Percentiles rank a stretch among this genome's conserved stretches.
Conservation (phyloP, 2,888 invertebrate genomes). For the Epiperipatus broadwayi region DNA sequence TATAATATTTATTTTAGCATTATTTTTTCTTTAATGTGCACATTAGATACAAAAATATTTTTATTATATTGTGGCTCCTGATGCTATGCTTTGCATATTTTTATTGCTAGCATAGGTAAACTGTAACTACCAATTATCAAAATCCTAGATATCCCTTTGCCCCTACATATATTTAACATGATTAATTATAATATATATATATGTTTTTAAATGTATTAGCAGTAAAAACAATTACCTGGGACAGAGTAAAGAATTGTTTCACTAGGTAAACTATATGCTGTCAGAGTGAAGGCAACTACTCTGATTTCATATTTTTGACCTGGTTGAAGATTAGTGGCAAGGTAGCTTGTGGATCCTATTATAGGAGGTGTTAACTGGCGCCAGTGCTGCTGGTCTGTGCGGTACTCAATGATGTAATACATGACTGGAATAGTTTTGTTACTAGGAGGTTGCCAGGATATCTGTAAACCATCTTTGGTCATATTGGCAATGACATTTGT, state of each 20-base stretch:
- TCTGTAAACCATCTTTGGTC: slow-evolving; percentile 66
- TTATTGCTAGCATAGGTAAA: too few species aligned
- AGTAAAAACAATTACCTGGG: slow-evolving; percentile 32
- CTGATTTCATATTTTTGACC: slow-evolving; percentile 38
- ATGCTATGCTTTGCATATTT: too few species aligned
- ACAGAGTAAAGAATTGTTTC: slow-evolving; percentile 72
- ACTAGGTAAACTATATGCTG: slow-evolving; percentile 57
- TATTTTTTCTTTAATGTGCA: too few species aligned
- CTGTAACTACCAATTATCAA: too few species aligned
- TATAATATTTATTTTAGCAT: too few species aligned
- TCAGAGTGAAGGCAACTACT: slow-evolving; percentile 66
- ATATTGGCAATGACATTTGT: slow-evolving; percentile 72
- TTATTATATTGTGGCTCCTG: too few species aligned
- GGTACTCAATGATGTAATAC: slow-evolving; percentile 77
- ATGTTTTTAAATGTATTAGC: too few species aligned
- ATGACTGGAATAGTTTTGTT: slow-evolving; percentile 47
- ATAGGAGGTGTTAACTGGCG: slow-evolving; percentile 14
- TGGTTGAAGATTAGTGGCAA: slow-evolving; percentile 18
- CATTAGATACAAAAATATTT: too few species aligned
- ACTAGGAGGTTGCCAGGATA: slow-evolving; percentile 66
- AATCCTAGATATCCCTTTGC: too few species aligned
- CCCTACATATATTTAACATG: too few species aligned
- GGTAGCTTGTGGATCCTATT: not conserved
- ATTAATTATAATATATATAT: too few species aligned
- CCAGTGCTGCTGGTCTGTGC: slow-evolving; percentile 40